These are phyloP conservation scores for Philaenus spumarius DNA, from an alignment of 1,140 invertebrate genomes.

Conservation along the genomic window DNA sequence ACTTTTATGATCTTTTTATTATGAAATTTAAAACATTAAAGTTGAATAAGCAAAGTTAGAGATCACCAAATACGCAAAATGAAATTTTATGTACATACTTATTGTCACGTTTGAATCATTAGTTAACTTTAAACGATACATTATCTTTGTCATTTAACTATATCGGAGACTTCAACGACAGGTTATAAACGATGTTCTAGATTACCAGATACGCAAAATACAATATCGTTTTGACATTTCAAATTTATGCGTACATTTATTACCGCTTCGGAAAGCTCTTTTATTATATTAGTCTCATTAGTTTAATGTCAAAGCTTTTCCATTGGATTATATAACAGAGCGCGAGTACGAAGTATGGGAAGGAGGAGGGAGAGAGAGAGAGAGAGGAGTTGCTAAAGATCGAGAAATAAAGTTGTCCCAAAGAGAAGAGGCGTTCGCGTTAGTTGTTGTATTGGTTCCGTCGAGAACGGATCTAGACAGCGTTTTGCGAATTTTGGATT, in stretches of 20 bases:
- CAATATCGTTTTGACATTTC: too few species aligned
- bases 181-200: too few species aligned
- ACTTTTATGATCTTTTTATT: too few species aligned
- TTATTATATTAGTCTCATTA: background rate
- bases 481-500: background rate
- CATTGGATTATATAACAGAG: background rate
- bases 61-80: too few species aligned
- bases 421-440: background rate
- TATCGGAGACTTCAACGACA: too few species aligned
- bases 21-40: too few species aligned
- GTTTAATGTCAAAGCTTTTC: background rate
- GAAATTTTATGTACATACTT: too few species aligned
- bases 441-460: slow-evolving; percentile 2
- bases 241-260: background rate
- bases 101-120: too few species aligned
- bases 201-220: too few species aligned
- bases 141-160: too few species aligned
- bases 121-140: too few species aligned
- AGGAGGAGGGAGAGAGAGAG: background rate
- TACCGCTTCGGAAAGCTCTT: background rate
- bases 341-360: background rate
- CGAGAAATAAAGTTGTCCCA: background rate
- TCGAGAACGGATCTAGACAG: background rate
- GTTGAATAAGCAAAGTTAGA: too few species aligned
- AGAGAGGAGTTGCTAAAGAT: background rate